A percentile compares a stretch with the other conserved stretches of the same genome.
Conservation (phyloP, 2,888 invertebrate species). For the Philereme vetulata region DNA sequence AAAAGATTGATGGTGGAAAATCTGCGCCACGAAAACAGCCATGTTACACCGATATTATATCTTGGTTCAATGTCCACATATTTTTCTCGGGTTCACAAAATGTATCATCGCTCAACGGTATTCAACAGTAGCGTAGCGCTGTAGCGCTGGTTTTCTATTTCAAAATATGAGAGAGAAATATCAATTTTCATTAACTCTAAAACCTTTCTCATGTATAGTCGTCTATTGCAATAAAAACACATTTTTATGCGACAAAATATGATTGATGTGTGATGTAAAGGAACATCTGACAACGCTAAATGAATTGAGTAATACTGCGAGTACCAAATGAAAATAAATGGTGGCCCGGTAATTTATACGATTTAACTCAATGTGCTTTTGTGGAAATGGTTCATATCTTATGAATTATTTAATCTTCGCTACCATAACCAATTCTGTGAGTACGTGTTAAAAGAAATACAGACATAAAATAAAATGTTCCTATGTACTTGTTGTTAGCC, state of each 20-base stretch:
- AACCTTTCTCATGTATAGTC: slow-evolving; percentile 30
- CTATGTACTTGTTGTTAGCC: no score
- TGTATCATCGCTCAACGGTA: no score
- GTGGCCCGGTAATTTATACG: slow-evolving; percentile 1
- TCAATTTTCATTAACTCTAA: slow-evolving; percentile 35
- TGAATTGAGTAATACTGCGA: slow-evolving; percentile 21
- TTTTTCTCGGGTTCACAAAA: no score
- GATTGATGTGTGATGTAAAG: slow-evolving; percentile 29
- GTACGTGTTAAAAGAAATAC: no score
- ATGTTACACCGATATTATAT: not conserved
- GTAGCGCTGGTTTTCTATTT: no score
- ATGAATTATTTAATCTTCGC: no score
- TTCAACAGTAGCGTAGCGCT: no score
- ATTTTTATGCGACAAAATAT: slow-evolving; percentile 33
- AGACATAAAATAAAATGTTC: no score
- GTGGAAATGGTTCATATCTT: no score
- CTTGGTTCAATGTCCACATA: not conserved
- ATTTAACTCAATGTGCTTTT: no score
- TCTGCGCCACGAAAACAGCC: not conserved
- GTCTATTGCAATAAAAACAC: slow-evolving; percentile 23
- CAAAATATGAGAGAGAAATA: slow-evolving; percentile 10
- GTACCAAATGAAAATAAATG: slow-evolving; percentile 1
- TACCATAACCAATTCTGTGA: no score
- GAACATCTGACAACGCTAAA: slow-evolving; percentile 13
- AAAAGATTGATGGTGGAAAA: not conserved